Evolutionary conservation across 2,888 invertebrate species (phyloP).

Genomic region (Eurois occulta): DNA sequence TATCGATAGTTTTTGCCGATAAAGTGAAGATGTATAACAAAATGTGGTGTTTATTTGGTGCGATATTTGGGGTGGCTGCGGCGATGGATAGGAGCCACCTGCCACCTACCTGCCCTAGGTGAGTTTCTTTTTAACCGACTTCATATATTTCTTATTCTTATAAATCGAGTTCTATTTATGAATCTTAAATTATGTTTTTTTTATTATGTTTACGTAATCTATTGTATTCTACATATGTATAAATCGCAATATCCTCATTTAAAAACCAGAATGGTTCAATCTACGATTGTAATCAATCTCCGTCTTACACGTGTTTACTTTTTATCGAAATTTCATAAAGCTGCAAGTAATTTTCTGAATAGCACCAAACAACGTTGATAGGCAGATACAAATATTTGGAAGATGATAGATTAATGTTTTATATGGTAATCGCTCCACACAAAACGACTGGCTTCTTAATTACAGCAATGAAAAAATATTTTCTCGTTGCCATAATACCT

Average conservation of each 20-base stretch:
- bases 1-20: conserved; percentile 61
- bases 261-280: neutral
- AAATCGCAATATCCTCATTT: neutral
- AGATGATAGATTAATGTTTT: neutral
- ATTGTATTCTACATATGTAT: neutral
- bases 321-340: neutral
- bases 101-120: conserved; percentile 91
- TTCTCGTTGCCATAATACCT: neutral
- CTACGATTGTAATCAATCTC: neutral
- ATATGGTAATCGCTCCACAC: neutral
- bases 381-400: neutral
- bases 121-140: conserved; percentile 74
- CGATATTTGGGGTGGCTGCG: conserved; percentile 76
- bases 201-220: neutral
- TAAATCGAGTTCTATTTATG: neutral
- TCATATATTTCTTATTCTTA: neutral
- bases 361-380: no score
- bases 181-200: neutral
- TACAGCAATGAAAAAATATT: neutral
- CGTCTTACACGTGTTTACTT: neutral
- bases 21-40: conserved; percentile 72
- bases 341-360: conserved; percentile 4
- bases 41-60: conserved; percentile 78
- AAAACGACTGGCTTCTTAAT: neutral
- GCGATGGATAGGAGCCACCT: conserved; percentile 83